A percentile compares a stretch with the other conserved stretches of the same genome.
These are phyloP conservation scores for Dicrurus megarhynchus DNA, from an alignment of 2,113 vertebrate genomes.

Conservation along the genomic window DNA sequence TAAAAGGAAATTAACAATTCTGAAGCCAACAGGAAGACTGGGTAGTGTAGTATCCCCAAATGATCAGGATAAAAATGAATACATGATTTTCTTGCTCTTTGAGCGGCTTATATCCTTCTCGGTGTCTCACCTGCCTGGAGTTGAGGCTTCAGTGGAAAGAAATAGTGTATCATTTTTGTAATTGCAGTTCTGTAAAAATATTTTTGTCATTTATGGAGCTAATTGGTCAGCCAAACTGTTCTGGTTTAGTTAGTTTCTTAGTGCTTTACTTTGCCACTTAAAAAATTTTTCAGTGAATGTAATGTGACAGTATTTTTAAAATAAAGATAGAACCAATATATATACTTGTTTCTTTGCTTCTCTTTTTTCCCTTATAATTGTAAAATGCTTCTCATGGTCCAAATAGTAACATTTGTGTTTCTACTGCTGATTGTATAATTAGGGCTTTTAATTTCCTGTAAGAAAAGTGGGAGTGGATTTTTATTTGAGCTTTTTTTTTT, in stretches of 20 bases:
- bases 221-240: not conserved
- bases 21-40: not conserved
- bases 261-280: not conserved
- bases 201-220: not conserved
- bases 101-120: not conserved
- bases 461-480: not conserved
- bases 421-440: constrained; percentile 18
- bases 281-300: not conserved
- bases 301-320: not conserved
- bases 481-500: not conserved
- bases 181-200: not conserved
- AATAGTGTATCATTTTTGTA: not conserved
- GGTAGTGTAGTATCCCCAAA: not conserved
- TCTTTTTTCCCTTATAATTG: not conserved
- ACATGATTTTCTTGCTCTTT: not conserved
- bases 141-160: not conserved
- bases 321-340: not conserved
- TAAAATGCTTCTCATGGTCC: not conserved
- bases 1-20: not conserved
- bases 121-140: not conserved
- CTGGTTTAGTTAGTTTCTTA: not conserved
- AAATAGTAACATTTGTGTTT: not conserved
- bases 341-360: not conserved
- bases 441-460: constrained; percentile 28
- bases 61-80: not conserved